Conservation (phyloP, 2,113 vertebrate species). For the Esox niger region DNA sequence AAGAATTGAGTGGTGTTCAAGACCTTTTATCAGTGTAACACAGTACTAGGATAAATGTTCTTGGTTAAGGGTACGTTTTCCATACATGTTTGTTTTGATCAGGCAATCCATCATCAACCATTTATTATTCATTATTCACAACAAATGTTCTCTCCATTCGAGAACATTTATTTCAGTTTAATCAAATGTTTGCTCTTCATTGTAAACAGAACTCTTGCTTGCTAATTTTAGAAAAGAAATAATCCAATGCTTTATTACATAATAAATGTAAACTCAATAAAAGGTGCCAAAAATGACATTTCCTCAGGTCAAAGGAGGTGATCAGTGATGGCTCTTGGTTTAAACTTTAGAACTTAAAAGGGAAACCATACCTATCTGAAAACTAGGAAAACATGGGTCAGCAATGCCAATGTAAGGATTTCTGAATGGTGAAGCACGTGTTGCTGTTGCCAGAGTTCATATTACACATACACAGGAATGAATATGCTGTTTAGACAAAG, state of each 20-base stretch:
- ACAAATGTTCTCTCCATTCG: no score
- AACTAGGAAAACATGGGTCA: not conserved
- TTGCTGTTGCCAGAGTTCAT: conserved; percentile 52
- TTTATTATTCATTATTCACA: no score
- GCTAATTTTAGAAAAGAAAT: not conserved
- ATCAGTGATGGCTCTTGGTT: no score
- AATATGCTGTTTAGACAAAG: conserved; percentile 29
- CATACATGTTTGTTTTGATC: not conserved
- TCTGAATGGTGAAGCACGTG: conserved; percentile 62
- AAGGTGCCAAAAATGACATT: no score
- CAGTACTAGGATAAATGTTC: not conserved
- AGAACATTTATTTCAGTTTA: no score
- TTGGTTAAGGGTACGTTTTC: not conserved
- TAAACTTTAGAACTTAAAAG: no score
- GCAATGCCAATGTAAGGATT: conserved; percentile 47
- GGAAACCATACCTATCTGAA: no score
- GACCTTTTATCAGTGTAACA: not conserved
- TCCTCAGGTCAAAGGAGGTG: no score
- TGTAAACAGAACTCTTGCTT: not conserved
- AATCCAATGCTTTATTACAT: not conserved
- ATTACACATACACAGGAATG: conserved; percentile 69
- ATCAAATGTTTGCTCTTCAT: no score
- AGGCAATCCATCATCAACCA: no score
- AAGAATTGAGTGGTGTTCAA: not conserved
- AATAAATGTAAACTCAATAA: no score